These are phyloP conservation scores for Pteruthius melanotis DNA, from an alignment of 2,113 vertebrate genomes.

Conservation along the genomic window DNA sequence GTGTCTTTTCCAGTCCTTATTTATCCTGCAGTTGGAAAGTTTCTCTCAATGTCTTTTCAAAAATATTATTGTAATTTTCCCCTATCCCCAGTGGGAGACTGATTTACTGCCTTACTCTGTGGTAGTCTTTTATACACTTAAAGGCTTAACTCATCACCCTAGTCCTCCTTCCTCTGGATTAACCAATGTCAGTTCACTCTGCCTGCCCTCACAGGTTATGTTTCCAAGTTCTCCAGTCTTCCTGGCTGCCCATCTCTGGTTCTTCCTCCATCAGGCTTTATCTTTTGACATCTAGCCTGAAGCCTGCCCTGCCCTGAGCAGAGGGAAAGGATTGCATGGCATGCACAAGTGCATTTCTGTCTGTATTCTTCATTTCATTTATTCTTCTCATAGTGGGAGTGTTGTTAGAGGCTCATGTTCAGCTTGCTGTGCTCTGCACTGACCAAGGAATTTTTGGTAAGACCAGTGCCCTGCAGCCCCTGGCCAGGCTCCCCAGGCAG, in stretches of 20 bases:
- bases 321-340: not conserved
- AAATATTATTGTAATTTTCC: not conserved
- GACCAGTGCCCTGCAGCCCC: not conserved
- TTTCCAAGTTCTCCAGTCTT: not conserved
- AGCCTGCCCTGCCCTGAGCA: not conserved
- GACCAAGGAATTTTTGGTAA: not conserved
- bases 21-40: not conserved
- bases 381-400: not conserved
- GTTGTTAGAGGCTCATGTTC: fast-evolving
- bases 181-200: not conserved
- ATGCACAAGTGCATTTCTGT: not conserved
- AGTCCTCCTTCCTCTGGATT: not conserved
- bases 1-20: not conserved
- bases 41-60: not conserved
- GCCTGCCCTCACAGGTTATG: not conserved
- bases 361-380: not conserved
- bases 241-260: not conserved
- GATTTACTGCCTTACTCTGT: not conserved
- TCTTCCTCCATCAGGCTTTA: not conserved
- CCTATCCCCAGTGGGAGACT: not conserved
- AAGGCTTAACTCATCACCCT: not conserved
- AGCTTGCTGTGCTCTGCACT: not conserved
- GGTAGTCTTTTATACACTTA: not conserved
- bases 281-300: not conserved
- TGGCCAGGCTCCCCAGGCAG: not conserved